Percentiles rank a stretch among this genome's conserved stretches.
Conservation (phyloP, 2,888 invertebrate genomes). For the Gisinianus flammeolus region DNA sequence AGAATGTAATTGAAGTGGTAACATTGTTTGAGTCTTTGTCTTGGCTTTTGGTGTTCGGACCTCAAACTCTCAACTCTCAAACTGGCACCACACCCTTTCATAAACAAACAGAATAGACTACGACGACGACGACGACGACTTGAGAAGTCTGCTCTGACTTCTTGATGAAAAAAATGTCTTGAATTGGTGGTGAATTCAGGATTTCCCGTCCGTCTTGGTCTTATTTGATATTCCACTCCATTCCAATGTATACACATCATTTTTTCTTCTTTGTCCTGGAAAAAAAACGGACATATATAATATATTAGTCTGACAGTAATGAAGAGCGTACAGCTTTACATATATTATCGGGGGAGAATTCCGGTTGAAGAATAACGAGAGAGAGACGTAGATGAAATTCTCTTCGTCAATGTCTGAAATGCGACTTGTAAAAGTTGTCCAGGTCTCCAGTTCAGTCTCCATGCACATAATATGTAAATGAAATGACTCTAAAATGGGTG, state of each 20-base stretch:
- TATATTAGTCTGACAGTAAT: neutral
- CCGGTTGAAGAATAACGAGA: neutral
- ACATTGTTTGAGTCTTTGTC: neutral
- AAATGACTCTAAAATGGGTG: neutral
- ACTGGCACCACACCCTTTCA: constrained; percentile 27
- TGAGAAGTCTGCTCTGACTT: neutral
- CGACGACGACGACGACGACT: no score
- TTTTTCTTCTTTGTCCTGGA: neutral
- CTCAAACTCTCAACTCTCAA: no score
- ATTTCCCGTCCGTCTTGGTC: constrained; percentile 6
- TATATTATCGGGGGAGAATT: neutral
- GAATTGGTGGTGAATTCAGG: constrained; percentile 13
- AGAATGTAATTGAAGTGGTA: constrained; percentile 10
- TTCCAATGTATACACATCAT: neutral
- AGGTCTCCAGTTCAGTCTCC: neutral
- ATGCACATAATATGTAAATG: neutral
- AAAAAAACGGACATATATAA: neutral
- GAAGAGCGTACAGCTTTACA: neutral
- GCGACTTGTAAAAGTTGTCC: neutral
- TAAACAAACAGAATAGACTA: neutral
- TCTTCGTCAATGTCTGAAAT: neutral
- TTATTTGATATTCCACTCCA: neutral
- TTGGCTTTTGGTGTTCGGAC: neutral
- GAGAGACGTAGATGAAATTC: neutral
- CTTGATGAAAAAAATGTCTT: neutral